Evolutionary conservation across 2,888 invertebrate genomes (phyloP), one percentile per base, ranked within the genome.

Genomic region (Hirtodrosophila cameraria): DNA sequence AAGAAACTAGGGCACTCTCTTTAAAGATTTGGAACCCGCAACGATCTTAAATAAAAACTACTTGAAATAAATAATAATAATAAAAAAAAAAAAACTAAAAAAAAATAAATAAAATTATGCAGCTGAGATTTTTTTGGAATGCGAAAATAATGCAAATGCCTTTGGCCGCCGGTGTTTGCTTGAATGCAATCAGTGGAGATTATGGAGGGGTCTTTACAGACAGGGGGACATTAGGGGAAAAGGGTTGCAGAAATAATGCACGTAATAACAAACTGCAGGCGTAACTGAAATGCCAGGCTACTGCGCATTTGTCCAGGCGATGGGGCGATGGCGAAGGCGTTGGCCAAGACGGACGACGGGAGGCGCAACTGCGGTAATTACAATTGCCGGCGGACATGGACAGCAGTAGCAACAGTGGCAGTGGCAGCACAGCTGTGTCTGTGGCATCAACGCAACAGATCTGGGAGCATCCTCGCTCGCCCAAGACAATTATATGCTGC

Each of bases 361-460:
- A 86, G 85, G 86, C 86, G 86, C 79, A 87, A 86, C 85, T 76
- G 86, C 77, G 74, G 82, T 88, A 88, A 88, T 88, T 88, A 88
- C 88, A 86, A 88, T 86, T 75, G 88, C 88, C 88, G 86, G 76
- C 87, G 82, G 88, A 86, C 88, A 87, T 79, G 78, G 81, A 71
- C 68, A 58, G 81, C 69, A 76, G 78, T 36, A 58, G 69, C 58
- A 46, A 63, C 71, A 52, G 30, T 15, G 7, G 43, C 39, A 42
- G 27, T 30, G 16, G 39, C 64, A 72, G 53, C 68, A 64, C 70
- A 75, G 71, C 85, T 65, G 70, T 68, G 66, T 52, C 65, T 65
- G 55, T 49, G 43, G 75, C 65, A 71, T 73, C 70, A 71, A 54
- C 62, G 57, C 70, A 57, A 50, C 61, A 67, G 61, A 71, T 71